These are phyloP conservation scores for Norana najaformis DNA, from an alignment of 2,888 invertebrate species.

Conservation along the genomic window DNA sequence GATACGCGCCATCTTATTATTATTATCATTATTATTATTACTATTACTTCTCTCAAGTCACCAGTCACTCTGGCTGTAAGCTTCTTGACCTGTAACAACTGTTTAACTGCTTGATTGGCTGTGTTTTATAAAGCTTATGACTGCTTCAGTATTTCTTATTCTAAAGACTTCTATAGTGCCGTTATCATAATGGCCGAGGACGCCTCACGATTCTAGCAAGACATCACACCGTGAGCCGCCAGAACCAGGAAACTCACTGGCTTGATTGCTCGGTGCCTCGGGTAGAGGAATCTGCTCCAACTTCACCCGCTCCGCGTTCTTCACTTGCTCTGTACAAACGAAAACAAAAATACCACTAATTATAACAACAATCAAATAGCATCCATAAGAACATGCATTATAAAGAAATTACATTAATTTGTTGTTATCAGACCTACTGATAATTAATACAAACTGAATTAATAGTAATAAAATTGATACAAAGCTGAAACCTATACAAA, in stretches of 20 bases:
- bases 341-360: not conserved
- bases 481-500: not conserved
- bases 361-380: not conserved
- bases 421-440: not conserved
- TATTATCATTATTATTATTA: no score
- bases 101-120: not conserved
- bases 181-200: no score
- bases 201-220: not conserved
- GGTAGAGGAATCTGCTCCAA: slow-evolving; percentile 94
- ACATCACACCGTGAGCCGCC: not conserved
- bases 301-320: slow-evolving; percentile 89
- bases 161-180: no score
- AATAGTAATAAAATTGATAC: not conserved
- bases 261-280: slow-evolving; percentile 46
- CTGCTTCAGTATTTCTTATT: not conserved
- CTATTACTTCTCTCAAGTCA: no score
- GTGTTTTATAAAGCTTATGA: not conserved
- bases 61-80: not conserved
- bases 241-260: slow-evolving; percentile 27
- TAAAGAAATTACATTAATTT: not conserved
- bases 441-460: not conserved
- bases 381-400: not conserved
- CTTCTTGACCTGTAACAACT: not conserved
- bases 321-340: slow-evolving; percentile 75
- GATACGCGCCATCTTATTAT: not conserved